These are phyloP conservation scores for Sarcophaga caerulescens DNA, from an alignment of 2,888 invertebrate genomes.

Conservation along the genomic window DNA sequence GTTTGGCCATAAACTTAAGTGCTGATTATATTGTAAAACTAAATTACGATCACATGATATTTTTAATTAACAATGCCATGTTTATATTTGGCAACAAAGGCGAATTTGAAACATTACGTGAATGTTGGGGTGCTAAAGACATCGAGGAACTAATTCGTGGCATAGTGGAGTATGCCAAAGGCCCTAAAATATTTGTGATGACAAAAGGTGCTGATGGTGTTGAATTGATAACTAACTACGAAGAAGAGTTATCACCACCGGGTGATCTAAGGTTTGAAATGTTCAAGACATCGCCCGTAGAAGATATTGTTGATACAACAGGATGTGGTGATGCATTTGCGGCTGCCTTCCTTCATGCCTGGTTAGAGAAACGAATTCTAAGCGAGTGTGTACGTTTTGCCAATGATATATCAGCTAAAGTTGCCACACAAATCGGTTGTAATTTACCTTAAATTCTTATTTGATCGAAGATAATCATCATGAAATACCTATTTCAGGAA, in stretches of 20 bases:
- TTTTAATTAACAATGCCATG: constrained; percentile 81
- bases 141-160: constrained; percentile 72
- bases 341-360: constrained; percentile 83
- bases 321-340: constrained; percentile 85
- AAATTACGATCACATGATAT: constrained; percentile 79
- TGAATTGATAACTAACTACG: constrained; percentile 80
- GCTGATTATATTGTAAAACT: constrained; percentile 82
- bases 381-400: constrained; percentile 81
- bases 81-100: constrained; percentile 83
- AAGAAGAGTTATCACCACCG: constrained; percentile 71
- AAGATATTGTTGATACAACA: constrained; percentile 82
- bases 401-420: constrained; percentile 80
- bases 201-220: constrained; percentile 85
- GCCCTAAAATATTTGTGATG: constrained; percentile 82
- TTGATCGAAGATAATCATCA: no score
- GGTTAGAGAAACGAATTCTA: constrained; percentile 79
- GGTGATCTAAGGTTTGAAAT: constrained; percentile 72
- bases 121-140: constrained; percentile 72
- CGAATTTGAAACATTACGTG: constrained; percentile 82
- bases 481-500: no score
- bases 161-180: constrained; percentile 65
- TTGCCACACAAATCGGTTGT: constrained; percentile 82
- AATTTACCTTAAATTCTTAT: constrained; percentile 77
- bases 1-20: constrained; percentile 83
- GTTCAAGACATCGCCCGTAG: constrained; percentile 80